Conservation (phyloP, 2,888 invertebrate genomes). For the Chalcis sispes region DNA sequence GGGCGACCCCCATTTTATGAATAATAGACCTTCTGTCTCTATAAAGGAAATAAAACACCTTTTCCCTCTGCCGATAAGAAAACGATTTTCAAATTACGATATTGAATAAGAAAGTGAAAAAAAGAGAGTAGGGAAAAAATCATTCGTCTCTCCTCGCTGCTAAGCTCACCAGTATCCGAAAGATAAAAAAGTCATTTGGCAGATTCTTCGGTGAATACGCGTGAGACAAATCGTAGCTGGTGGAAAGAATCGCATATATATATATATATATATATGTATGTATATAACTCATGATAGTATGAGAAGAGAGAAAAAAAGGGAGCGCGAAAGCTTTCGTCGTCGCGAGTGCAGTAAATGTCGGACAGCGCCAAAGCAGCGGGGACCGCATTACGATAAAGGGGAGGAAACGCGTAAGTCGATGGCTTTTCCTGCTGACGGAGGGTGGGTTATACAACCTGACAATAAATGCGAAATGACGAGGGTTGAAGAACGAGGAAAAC, state of each 20-base stretch:
- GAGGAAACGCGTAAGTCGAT: conserved; percentile 60
- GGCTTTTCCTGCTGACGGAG: conserved; percentile 62
- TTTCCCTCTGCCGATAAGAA: conserved; percentile 36
- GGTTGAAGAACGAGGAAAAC: conserved; percentile 7
- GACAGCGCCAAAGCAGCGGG: too few relatives aligned
- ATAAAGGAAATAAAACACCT: conserved; percentile 11
- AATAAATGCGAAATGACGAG: conserved; percentile 43
- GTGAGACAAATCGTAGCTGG: not conserved
- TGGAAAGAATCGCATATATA: not conserved
- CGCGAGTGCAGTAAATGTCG: too few relatives aligned
- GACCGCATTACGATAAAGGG: conserved; percentile 39
- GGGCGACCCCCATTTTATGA: conserved; percentile 31
- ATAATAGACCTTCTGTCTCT: conserved; percentile 24
- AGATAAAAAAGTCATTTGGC: conserved; percentile 37
- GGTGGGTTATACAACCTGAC: conserved; percentile 55
- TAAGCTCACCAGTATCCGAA: not conserved
- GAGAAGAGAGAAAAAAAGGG: not conserved
- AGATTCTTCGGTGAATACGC: conserved; percentile 27
- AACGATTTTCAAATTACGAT: conserved; percentile 53
- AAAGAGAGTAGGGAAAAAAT: conserved; percentile 29
- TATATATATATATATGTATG: not conserved
- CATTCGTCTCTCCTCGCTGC: conserved; percentile 8
- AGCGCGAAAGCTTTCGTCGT: not conserved
- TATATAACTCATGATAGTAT: too few relatives aligned
- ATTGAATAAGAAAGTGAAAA: conserved; percentile 34